Base-by-base conservation (phyloP, 2,888 invertebrate species). In the Phania funesta region DNA sequence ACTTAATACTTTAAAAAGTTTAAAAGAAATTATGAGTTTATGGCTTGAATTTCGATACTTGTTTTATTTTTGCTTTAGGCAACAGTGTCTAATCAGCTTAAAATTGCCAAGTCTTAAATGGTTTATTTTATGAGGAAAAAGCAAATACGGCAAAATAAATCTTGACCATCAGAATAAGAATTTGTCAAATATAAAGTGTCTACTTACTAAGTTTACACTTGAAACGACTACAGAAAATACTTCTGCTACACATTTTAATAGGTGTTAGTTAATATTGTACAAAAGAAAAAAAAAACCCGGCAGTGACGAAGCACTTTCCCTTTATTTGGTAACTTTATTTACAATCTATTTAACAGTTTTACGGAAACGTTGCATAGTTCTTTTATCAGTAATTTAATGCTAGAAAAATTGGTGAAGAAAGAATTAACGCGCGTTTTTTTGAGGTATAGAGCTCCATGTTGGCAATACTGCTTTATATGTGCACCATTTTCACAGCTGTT, bases 41-140 rank as follows among this genome's bases (percentile, higher is more conserved):
- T 18, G 44, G 32, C 22, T 74, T 35, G 26, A 38, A 35, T 75
- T 54, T 56, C 38, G 24, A 3, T 48, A 46, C 26, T n/a, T n/a
- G 11, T 52, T 22, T 54, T 29, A 13, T 58, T 11, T 38, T 16
- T n/a, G 24, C 22, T 74, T 38, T 32, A 46, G 18, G 35, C 35
- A 65, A 48, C 29, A 58, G 41, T 16, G 58, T 41, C 44, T 71
- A 78, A 78, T 65, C 64, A 18, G 71, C 48, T 78, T 78, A 65
- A 58, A 78, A 48, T 78, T 65, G 22, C 18, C 50, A 71, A 32
- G 38, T 71, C 38, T 78, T 78, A 50, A 58, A 70, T 70, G 44
- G 54, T 48, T 52, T 26, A 20, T 13, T 56, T 5, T 22, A 18
- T 22, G n/a, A 56, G 26, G 1, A 38, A 44, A 67, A 18, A 29